Conservation (phyloP, 2,113 vertebrate species). For the Mandrillus leucophaeus region DNA sequence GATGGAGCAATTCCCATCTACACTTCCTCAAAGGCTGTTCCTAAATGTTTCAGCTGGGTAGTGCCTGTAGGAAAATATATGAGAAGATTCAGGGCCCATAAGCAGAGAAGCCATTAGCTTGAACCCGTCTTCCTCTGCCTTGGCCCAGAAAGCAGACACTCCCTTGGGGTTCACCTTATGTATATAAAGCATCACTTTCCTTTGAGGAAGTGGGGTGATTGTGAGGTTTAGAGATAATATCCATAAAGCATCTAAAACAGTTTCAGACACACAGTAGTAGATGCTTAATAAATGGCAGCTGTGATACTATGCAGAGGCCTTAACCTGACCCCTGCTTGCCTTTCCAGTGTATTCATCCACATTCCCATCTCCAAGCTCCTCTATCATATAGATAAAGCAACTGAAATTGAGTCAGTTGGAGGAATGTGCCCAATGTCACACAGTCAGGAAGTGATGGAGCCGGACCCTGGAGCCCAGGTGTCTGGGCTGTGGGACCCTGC, state of each 20-base stretch:
- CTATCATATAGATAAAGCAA: not conserved
- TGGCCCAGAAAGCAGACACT: not conserved
- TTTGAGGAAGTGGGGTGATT: no score
- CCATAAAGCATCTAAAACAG: not conserved
- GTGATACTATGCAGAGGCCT: not conserved
- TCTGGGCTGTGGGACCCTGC: fast-evolving
- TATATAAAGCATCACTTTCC: not conserved
- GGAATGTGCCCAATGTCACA: not conserved
- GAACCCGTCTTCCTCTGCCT: not conserved
- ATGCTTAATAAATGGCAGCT: not conserved
- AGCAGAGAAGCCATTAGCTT: not conserved
- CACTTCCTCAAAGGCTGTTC: not conserved
- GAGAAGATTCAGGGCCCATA: not conserved
- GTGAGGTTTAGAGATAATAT: no score
- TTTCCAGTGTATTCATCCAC: not conserved
- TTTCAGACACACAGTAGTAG: no score
- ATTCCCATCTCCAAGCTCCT: not conserved
- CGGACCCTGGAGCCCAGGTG: not conserved
- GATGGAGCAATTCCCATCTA: not conserved
- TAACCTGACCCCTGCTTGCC: not conserved
- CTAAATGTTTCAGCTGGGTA: not conserved
- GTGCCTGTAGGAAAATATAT: not conserved
- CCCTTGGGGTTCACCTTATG: not conserved
- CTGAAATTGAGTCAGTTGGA: not conserved
- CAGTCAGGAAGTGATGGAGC: not conserved